Evolutionary conservation across 2,888 invertebrate genomes (phyloP).

Genomic region (Plutella xylostella): DNA sequence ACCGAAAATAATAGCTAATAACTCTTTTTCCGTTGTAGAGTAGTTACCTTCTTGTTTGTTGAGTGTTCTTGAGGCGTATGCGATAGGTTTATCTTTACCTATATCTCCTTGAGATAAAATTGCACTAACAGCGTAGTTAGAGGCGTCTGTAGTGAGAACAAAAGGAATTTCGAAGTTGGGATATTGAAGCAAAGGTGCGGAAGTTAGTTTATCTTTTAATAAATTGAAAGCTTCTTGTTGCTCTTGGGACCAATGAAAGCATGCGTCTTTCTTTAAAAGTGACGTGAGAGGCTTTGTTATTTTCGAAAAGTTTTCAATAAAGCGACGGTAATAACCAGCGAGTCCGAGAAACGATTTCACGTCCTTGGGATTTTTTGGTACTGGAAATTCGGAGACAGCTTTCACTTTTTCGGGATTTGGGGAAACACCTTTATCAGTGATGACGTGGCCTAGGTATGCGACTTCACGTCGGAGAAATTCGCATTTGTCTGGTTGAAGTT

Average conservation of each 20-base stretch:
- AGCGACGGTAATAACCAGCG: conserved; percentile 20
- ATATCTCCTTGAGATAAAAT: conserved; percentile 2
- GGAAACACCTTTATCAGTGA: conserved; percentile 21
- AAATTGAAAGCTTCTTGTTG: conserved; percentile 15
- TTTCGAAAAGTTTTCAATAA: conserved; percentile 19
- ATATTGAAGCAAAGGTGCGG: conserved; percentile 6
- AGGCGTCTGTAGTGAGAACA: neutral
- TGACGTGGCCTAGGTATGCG: conserved; percentile 27
- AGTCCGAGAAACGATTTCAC: conserved; percentile 17
- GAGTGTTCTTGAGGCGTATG: conserved; percentile 1
- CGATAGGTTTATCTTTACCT: conserved; percentile 5
- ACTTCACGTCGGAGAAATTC: conserved; percentile 20
- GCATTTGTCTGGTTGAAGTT: conserved; percentile 25
- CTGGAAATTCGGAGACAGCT: conserved; percentile 19
- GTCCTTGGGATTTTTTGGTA: conserved; percentile 11
- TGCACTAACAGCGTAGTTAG: neutral
- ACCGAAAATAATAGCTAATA: neutral
- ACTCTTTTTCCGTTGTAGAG: conserved; percentile 5
- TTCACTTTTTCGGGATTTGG: conserved; percentile 22
- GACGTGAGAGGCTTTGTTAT: conserved; percentile 18
- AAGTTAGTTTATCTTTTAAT: conserved; percentile 4
- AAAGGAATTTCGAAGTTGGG: conserved; percentile 6
- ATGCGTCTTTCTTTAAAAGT: conserved; percentile 10
- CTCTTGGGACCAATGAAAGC: conserved; percentile 18
- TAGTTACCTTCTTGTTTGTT: conserved; percentile 5